Evolutionary conservation across 2,113 vertebrate species (phyloP).

Genomic region (Silurus glanis): DNA sequence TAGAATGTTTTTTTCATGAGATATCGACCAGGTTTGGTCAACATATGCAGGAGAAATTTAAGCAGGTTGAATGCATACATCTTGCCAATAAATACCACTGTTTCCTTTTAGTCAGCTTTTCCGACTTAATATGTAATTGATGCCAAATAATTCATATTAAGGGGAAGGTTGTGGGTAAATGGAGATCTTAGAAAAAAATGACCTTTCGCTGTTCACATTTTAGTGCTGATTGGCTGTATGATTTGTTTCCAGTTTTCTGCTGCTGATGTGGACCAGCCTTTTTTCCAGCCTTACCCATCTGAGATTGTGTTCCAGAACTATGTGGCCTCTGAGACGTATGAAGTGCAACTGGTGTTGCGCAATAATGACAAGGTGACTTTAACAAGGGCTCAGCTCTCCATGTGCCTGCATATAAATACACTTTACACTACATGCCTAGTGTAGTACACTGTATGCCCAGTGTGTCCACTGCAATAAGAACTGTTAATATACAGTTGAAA

Average conservation of each 20-base stretch:
- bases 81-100: not conserved
- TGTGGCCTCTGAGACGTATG: constrained; percentile 72
- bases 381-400: not conserved
- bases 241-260: constrained; percentile 69
- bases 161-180: not conserved
- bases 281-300: constrained; percentile 84
- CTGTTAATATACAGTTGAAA: no score
- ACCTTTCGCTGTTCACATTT: not conserved
- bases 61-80: not conserved
- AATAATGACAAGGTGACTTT: constrained; percentile 80
- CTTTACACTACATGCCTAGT: not conserved
- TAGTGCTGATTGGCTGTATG: not conserved
- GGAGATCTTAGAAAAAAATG: not conserved
- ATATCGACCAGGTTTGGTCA: not conserved
- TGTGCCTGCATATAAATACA: constrained; percentile 13
- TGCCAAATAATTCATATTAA: not conserved
- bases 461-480: not conserved
- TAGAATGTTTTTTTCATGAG: not conserved
- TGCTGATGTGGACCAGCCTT: constrained; percentile 69
- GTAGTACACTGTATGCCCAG: not conserved
- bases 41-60: not conserved
- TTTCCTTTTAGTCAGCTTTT: not conserved
- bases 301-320: constrained; percentile 86
- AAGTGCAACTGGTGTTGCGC: constrained; percentile 75
- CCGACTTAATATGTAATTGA: not conserved